A percentile compares a stretch with the other conserved stretches of the same genome.
Evolutionary conservation across 2,888 invertebrate genomes (phyloP).

Genomic region (Antheraea assamensis): DNA sequence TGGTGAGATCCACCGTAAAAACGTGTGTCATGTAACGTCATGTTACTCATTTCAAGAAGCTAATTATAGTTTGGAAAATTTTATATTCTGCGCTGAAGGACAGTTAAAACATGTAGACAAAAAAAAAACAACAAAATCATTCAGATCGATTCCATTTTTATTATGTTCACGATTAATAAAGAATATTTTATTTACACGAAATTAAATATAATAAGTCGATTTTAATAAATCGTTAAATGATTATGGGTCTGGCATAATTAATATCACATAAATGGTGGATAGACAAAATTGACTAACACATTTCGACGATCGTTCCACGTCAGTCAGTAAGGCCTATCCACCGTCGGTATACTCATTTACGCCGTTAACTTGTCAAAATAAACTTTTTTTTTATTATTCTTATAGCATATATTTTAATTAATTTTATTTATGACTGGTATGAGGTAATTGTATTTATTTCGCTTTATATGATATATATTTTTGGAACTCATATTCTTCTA

Average conservation of each 20-base stretch:
- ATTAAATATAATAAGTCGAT: neutral
- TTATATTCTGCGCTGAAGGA: neutral
- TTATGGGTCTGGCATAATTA: neutral
- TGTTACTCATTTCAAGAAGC: neutral
- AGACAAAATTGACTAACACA: neutral
- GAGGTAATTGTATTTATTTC: neutral
- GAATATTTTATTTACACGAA: neutral
- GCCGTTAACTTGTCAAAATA: slow-evolving; percentile 1
- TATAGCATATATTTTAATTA: neutral
- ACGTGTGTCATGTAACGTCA: neutral
- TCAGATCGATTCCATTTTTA: neutral
- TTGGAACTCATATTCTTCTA: neutral
- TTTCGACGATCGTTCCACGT: neutral
- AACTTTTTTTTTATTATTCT: neutral
- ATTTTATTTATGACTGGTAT: neutral
- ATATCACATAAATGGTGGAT: neutral
- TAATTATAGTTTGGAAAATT: neutral
- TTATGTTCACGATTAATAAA: neutral
- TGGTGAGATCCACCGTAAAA: slow-evolving; percentile 54
- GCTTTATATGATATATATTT: neutral
- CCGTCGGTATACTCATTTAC: neutral
- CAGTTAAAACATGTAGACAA: neutral
- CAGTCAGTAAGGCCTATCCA: neutral
- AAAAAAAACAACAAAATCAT: neutral
- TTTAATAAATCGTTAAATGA: neutral